Base-by-base conservation (phyloP, 2,797 vertebrate genomes). In the Schizopygopsis malacanthus region DNA sequence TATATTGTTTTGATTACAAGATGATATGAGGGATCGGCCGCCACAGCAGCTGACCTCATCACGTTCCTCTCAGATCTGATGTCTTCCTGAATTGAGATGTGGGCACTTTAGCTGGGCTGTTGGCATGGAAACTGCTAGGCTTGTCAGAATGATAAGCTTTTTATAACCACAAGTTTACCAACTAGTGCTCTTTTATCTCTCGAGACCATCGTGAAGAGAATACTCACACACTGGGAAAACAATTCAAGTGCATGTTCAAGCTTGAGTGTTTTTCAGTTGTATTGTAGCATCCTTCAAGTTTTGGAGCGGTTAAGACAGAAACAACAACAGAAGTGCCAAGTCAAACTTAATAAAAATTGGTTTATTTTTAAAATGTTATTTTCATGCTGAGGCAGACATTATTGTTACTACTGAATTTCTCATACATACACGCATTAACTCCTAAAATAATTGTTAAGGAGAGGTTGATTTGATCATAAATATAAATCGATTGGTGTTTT, bases 111-210 rank as follows among this genome's bases (percentile, higher is more conserved):
- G 81, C 79, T 81, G 50, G 78, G 18, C 84, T 87, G 87, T 92
- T 93, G 91, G 89, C 73, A 91, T 91, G 82, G 90, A 89, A 94
- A 92, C 67, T 81, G 87, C 77, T 71, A 84, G 28, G 81, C 78
- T 83, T 91, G 88, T 89, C 90, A 91, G 83, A 47, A 73, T 54
- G 79, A 85, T 85, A 82, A 37, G 70, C 76, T 89, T 79, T 85
- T 80, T 87, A 83, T 85, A 83, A 79, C 39, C 79, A 41, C 43
- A 84, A 80, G 52, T 85, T 87, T 78, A 84, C 65, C 47, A 79
- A 79, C 10, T 50, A 45, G 22, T 78, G 69, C 65, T 82, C 61
- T 79, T 85, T 54, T 73, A 79, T 73, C 39, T 47, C 37, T 61
- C 10, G 13, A 82, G 47, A 84, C 28, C 37, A 45, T 41, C 65